These are phyloP conservation scores for Tragelaphus strepsiceros DNA, from an alignment of 2,113 vertebrate genomes.

Conservation along the genomic window DNA sequence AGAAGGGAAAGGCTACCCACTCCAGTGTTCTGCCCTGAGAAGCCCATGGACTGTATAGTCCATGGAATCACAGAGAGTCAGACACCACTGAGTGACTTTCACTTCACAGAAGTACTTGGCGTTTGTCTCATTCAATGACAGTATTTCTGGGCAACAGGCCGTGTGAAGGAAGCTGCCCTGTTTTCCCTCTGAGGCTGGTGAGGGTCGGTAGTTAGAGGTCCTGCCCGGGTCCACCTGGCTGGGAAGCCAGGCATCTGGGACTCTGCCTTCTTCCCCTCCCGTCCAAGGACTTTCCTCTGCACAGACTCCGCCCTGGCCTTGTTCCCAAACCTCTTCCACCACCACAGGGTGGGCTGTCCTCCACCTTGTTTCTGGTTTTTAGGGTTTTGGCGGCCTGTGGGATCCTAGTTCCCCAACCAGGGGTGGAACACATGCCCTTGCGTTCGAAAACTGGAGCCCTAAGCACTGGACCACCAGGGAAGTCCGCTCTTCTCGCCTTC, in stretches of 20 bases:
- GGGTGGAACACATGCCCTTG: neutral
- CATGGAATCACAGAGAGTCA: neutral
- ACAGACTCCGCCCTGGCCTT: neutral
- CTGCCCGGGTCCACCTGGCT: neutral
- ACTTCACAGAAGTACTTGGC: neutral
- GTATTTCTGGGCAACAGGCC: neutral
- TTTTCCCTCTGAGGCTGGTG: neutral
- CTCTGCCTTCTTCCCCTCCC: neutral
- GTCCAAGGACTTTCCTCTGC: no score
- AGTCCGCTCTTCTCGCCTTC: neutral
- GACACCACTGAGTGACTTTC: neutral
- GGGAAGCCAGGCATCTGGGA: neutral
- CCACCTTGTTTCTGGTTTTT: neutral
- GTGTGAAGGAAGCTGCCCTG: neutral
- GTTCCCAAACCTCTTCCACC: neutral
- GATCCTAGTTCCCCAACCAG: neutral
- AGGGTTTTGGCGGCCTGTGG: accelerated
- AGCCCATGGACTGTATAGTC: neutral
- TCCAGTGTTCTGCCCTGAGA: neutral
- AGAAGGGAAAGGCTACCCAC: neutral
- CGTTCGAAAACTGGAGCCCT: neutral
- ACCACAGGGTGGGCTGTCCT: neutral
- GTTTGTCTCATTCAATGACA: neutral
- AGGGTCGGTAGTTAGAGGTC: neutral
- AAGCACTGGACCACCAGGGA: neutral